Base-by-base conservation (phyloP, 2,797 vertebrate genomes). In the Lacerta agilis region DNA sequence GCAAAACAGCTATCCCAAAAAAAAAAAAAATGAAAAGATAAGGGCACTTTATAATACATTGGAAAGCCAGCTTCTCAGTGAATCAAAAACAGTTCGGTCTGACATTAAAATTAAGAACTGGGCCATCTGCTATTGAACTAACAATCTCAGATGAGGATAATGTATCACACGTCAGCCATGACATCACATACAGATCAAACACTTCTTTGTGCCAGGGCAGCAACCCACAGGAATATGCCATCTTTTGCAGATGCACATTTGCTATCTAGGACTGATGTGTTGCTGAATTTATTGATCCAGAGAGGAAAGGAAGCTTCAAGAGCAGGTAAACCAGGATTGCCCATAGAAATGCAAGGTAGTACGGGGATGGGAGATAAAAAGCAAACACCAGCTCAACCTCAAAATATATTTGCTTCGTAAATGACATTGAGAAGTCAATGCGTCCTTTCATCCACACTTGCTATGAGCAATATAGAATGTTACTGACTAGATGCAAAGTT, bases 181-280 rank as follows among this genome's bases (percentile, higher is more conserved):
- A 95, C 89, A 90, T 90, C 89, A 94, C 89, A 94, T 72, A 0
- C 23, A 95, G 96, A 97, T 96, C 94, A 96, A 97, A 95, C 49
- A 43, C 10, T 94, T 94, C 80, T 92, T 55, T 64, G 89, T 95
- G 90, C 87, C 90, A 93, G 85, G 86, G 91, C 64, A 94, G n/a
- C 94, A 95, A 88, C 80, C 77, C n/a, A 2, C 78, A 78, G 91
- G 0, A 41, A 92, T 92, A 86, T 92, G 79, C 76, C 92, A 80
- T 90, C 78, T 82, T 94, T 95, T 93, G 91, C 91, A 95, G 93
- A 95, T 90, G 91, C 93, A 94, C 67, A 72, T 96, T 93, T 95
- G 80, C 90, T 96, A 75, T 94, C 94, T 95, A 20, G 72, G 94
- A 96, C 81, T 94, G 93, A 94, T 87, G 89, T 94, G 94, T 93